Percentiles rank a stretch among this genome's conserved stretches.
phyloP scores from a whole-genome alignment of 1,140 invertebrate species.

The Drosophila kikkawai region DNA sequence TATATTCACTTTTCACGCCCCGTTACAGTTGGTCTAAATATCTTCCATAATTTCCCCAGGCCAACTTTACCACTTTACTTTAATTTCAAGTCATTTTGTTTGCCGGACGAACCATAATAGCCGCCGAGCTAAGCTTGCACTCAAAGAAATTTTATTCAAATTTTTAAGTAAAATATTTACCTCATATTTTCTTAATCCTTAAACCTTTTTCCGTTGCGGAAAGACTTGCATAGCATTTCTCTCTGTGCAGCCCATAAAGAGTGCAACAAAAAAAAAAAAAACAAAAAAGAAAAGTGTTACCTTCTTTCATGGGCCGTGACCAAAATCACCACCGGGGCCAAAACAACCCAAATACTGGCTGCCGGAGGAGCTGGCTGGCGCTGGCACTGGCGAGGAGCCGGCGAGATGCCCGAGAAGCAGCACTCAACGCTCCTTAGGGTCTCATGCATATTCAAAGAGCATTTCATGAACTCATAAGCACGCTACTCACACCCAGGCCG shows the following conservation, averaged over 20 bases:
- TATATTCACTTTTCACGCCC: not conserved
- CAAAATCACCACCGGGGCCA: slow-evolving; percentile 47
- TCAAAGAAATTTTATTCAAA: not conserved
- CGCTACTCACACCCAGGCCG: slow-evolving; percentile 55
- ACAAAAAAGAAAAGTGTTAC: slow-evolving; percentile 26
- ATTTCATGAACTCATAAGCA: slow-evolving; percentile 83
- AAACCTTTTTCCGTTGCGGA: too few species aligned
- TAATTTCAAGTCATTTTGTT: slow-evolving; percentile 68
- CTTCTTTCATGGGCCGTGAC: slow-evolving; percentile 42
- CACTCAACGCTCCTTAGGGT: slow-evolving; percentile 76
- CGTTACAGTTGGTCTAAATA: slow-evolving; percentile 26
- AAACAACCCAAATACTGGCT: slow-evolving; percentile 35
- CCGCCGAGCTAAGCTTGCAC: slow-evolving; percentile 6
- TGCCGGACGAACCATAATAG: slow-evolving; percentile 9
- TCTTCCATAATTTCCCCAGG: slow-evolving; percentile 50
- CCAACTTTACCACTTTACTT: slow-evolving; percentile 66
- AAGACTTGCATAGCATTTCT: not conserved
- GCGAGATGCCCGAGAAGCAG: slow-evolving; percentile 47
- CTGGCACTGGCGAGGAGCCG: not conserved
- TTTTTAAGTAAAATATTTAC: too few species aligned
- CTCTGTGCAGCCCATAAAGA: not conserved
- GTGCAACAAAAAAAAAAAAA: slow-evolving; percentile 19
- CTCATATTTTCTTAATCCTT: too few species aligned
- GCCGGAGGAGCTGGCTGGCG: slow-evolving; percentile 1
- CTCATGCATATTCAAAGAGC: slow-evolving; percentile 82